Conservation (phyloP, 2,797 vertebrate species). For the Adelosebastes latens region DNA sequence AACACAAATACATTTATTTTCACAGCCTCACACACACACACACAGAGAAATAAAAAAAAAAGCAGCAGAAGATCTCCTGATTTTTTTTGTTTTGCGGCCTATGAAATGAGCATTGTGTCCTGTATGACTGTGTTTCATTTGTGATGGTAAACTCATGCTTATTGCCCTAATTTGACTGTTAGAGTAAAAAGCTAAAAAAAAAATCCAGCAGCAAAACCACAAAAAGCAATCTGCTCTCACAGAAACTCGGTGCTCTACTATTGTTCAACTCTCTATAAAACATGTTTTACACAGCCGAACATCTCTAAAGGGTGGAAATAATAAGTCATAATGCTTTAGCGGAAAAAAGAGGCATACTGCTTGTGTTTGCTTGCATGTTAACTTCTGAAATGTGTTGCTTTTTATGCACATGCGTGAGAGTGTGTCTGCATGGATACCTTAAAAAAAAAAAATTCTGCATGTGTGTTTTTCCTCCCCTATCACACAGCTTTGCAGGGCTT, state of each 20-base stretch:
- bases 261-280: slow-evolving; percentile 46
- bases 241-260: slow-evolving; percentile 35
- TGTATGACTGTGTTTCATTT: slow-evolving; percentile 39
- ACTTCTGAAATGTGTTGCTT: slow-evolving; percentile 13
- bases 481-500: slow-evolving; percentile 66
- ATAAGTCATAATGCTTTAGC: slow-evolving; percentile 9
- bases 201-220: slow-evolving; percentile 61
- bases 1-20: slow-evolving; percentile 30
- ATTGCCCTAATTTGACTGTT: slow-evolving; percentile 47
- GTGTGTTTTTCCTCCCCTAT: slow-evolving; percentile 59
- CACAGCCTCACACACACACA: not conserved
- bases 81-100: not conserved
- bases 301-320: slow-evolving; percentile 38
- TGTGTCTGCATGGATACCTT: slow-evolving; percentile 24
- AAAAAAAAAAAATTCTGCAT: slow-evolving; percentile 1
- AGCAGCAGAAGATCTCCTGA: not conserved
- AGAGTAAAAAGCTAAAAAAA: not conserved
- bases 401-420: slow-evolving; percentile 1
- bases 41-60: not conserved
- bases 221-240: slow-evolving; percentile 59
- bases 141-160: slow-evolving; percentile 29
- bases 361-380: slow-evolving; percentile 1
- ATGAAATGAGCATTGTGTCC: slow-evolving; percentile 22
- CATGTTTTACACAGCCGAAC: slow-evolving; percentile 46
- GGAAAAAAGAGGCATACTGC: not conserved